Evolutionary conservation across 2,797 vertebrate genomes (phyloP).

Genomic region (Coilia nasus): DNA sequence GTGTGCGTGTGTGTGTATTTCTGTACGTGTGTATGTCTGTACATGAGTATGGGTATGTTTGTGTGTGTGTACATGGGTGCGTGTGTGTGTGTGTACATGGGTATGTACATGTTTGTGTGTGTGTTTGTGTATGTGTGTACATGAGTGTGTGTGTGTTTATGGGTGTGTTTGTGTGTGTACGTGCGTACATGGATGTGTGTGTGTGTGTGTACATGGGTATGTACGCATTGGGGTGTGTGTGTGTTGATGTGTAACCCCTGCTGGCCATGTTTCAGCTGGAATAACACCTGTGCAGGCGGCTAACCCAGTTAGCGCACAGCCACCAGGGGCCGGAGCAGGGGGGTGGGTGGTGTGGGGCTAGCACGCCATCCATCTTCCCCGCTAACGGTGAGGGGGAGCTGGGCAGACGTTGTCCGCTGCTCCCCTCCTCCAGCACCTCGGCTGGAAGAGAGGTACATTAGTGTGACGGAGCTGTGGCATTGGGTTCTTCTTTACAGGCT

Average conservation of each 20-base stretch:
- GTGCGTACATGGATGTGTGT: background rate
- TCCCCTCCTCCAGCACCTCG: conserved; percentile 9
- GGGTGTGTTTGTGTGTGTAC: background rate
- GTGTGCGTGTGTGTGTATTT: background rate
- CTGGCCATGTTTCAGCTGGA: conserved; percentile 46
- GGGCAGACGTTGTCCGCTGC: conserved; percentile 24
- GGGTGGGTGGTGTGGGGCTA: conserved; percentile 1
- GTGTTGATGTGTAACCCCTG: conserved; percentile 49
- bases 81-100: background rate
- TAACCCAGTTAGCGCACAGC: conserved; percentile 56
- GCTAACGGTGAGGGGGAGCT: conserved; percentile 35
- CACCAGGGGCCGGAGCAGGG: conserved; percentile 19
- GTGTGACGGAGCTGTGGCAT: conserved; percentile 48
- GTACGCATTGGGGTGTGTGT: background rate
- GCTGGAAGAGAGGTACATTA: conserved; percentile 41
- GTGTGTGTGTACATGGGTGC: background rate
- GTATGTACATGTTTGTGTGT: background rate
- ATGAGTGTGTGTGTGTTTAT: background rate
- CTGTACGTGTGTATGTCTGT: background rate
- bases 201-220: background rate
- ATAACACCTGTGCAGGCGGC: conserved; percentile 54
- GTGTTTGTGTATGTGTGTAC: background rate
- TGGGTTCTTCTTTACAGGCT: conserved; percentile 29
- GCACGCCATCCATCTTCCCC: conserved; percentile 50
- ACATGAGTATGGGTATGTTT: too few species aligned